Conservation (phyloP, 2,797 vertebrate genomes). For the Morus bassanus region DNA sequence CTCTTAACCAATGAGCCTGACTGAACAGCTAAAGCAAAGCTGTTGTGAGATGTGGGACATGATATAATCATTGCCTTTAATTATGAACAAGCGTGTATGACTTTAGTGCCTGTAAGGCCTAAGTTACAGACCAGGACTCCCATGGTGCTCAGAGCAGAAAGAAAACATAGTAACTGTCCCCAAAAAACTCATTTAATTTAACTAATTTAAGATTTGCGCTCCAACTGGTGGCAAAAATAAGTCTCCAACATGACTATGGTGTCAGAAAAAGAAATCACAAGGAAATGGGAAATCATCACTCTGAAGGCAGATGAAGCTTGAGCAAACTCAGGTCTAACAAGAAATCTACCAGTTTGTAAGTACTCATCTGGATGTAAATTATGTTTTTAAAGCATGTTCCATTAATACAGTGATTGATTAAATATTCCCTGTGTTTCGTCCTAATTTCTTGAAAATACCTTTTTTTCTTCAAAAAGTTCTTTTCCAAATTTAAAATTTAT, state of each 20-base stretch:
- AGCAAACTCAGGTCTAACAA: not conserved
- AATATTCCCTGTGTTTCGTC: not conserved
- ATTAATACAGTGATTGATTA: not conserved
- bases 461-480: not conserved
- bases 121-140: not conserved
- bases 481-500: not conserved
- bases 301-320: not conserved
- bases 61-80: not conserved
- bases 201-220: not conserved
- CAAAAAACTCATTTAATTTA: fast-evolving
- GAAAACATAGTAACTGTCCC: not conserved
- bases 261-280: slow-evolving; percentile 1
- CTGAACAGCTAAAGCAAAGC: not conserved
- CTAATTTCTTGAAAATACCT: not conserved
- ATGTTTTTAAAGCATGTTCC: not conserved
- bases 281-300: not conserved
- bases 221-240: not conserved
- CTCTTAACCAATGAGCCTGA: not conserved
- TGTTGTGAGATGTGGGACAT: not conserved
- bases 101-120: not conserved
- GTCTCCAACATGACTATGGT: not conserved
- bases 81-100: not conserved
- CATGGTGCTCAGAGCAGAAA: not conserved
- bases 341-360: not conserved
- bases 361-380: not conserved